phyloP scores from a whole-genome alignment of 2,888 invertebrate species.

The Danaus chrysippus region DNA sequence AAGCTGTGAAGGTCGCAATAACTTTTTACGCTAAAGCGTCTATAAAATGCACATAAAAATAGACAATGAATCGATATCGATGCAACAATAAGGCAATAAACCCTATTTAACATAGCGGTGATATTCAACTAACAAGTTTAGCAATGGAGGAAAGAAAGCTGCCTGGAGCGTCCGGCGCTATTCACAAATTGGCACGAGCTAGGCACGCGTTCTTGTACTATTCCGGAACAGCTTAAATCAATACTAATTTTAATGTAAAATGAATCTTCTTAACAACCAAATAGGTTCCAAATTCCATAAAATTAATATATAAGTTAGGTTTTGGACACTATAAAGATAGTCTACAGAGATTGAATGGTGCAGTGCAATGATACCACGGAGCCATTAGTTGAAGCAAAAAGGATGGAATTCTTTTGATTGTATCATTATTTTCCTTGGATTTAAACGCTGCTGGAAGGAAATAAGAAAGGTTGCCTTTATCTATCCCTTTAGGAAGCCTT shows the following conservation, averaged over 20 bases:
- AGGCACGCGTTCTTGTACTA: constrained; percentile 59
- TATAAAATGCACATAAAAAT: constrained; percentile 7
- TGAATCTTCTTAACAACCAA: constrained; percentile 19
- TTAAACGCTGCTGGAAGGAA: constrained; percentile 27
- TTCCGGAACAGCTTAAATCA: constrained; percentile 39
- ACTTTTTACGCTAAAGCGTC: not conserved
- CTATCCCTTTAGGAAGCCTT: constrained; percentile 20
- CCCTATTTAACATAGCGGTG: constrained; percentile 62
- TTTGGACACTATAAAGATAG: constrained; percentile 37
- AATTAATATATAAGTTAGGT: constrained; percentile 29
- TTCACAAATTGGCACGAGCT: constrained; percentile 78
- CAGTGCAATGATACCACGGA: constrained; percentile 61
- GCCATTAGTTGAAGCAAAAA: constrained; percentile 65
- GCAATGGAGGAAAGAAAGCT: constrained; percentile 75
- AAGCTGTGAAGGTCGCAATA: too few species aligned
- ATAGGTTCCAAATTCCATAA: constrained; percentile 29
- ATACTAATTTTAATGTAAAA: constrained; percentile 31
- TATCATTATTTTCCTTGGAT: constrained; percentile 37
- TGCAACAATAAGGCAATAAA: constrained; percentile 35
- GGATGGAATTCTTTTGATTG: constrained; percentile 59
- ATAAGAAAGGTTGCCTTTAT: constrained; percentile 29
- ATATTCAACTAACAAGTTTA: constrained; percentile 74
- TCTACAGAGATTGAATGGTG: constrained; percentile 70
- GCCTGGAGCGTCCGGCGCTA: constrained; percentile 72
- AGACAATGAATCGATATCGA: constrained; percentile 46